Evolutionary conservation across 2,888 invertebrate genomes (phyloP).

Genomic region (Orchesellides sinensis): DNA sequence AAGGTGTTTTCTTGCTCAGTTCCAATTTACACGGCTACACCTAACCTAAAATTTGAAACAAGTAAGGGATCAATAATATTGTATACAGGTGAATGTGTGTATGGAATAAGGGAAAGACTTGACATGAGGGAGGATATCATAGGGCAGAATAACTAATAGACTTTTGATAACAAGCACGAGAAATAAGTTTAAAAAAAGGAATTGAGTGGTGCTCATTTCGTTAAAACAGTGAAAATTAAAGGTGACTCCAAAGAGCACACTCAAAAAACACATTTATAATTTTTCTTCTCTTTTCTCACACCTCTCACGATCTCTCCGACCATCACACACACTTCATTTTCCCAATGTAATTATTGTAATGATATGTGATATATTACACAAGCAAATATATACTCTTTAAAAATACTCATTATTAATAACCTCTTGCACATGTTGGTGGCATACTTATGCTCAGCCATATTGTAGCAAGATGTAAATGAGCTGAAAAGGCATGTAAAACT

Average conservation of each 20-base stretch:
- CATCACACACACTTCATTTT: conserved; percentile 9
- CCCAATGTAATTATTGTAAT: conserved; percentile 49
- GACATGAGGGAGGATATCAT: conserved; percentile 48
- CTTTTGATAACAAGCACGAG: too few relatives aligned
- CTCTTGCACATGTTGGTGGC: not conserved
- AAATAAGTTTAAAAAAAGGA: not conserved
- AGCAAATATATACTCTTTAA: not conserved
- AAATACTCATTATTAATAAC: not conserved
- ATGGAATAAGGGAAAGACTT: too few relatives aligned
- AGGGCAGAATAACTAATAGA: conserved; percentile 43
- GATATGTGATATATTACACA: conserved; percentile 46
- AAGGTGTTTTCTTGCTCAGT: too few relatives aligned
- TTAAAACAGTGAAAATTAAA: conserved; percentile 21
- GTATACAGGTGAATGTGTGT: too few relatives aligned
- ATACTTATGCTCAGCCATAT: too few relatives aligned
- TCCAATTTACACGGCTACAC: too few relatives aligned
- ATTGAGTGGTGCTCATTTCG: conserved; percentile 28
- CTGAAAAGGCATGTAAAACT: not conserved
- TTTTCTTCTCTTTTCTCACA: conserved; percentile 46
- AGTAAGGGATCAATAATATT: too few relatives aligned
- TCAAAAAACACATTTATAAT: too few relatives aligned
- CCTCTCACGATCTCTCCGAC: conserved; percentile 41
- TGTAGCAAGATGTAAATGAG: conserved; percentile 21
- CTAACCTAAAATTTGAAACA: too few relatives aligned
- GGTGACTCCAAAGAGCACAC: not conserved